phyloP scores from a whole-genome alignment of 2,797 vertebrate genomes.

The Xiphorhynchus erythropygius region DNA sequence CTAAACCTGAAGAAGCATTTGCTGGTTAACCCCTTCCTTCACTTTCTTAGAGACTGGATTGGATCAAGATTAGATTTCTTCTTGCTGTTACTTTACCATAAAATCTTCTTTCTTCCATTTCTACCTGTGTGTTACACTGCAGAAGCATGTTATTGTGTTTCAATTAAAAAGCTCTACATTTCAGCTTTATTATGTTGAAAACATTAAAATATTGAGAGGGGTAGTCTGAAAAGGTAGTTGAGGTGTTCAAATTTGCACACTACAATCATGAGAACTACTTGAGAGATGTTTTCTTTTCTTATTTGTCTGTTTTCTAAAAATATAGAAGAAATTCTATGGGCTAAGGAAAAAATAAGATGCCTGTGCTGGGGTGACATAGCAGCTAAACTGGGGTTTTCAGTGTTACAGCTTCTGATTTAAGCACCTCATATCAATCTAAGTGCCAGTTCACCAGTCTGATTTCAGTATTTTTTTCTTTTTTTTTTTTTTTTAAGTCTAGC shows the following conservation, averaged over 20 bases:
- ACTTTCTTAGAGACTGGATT: background rate
- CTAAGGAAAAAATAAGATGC: background rate
- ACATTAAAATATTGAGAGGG: background rate
- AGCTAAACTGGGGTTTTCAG: background rate
- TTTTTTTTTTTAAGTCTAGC: background rate
- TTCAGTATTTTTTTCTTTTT: background rate
- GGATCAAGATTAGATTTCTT: background rate
- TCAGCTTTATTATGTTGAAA: background rate
- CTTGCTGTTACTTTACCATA: background rate
- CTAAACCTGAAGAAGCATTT: background rate
- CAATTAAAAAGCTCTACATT: background rate
- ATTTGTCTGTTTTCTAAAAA: background rate
- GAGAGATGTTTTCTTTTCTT: background rate
- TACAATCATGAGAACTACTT: accelerated
- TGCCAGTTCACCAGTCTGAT: background rate
- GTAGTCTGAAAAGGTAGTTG: background rate
- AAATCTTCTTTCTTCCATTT: background rate
- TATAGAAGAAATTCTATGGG: background rate
- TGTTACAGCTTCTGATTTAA: background rate
- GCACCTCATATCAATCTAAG: background rate
- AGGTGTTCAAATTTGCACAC: background rate
- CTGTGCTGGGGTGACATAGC: background rate
- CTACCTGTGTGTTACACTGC: background rate
- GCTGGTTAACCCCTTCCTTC: background rate
- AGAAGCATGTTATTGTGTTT: background rate